Percentiles rank a stretch among this genome's conserved stretches.
phyloP scores from a whole-genome alignment of 2,797 vertebrate species.

The Cercopithecus petaurista region DNA sequence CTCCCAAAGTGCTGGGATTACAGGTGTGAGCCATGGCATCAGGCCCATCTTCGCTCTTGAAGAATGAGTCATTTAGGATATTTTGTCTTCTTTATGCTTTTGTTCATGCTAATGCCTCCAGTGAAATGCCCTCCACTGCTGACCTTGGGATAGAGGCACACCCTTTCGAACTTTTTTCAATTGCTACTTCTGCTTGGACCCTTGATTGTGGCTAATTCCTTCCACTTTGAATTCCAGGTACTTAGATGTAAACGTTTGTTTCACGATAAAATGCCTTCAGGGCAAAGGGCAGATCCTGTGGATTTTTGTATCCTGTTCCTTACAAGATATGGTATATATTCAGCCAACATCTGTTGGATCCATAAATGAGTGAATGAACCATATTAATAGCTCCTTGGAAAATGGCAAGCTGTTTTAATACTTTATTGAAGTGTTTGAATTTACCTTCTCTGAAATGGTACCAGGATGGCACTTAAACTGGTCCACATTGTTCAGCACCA shows the following conservation, averaged over 20 bases:
- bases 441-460: conserved; percentile 16
- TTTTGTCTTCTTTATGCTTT: conserved; percentile 11
- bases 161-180: neutral
- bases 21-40: too few species aligned
- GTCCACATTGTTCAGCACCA: conserved; percentile 20
- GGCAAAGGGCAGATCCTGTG: neutral
- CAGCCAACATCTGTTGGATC: neutral
- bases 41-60: neutral
- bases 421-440: conserved; percentile 11
- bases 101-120: neutral
- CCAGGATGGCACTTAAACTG: conserved; percentile 32
- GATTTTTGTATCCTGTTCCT: neutral
- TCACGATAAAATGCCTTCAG: neutral
- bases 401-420: conserved; percentile 7
- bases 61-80: neutral
- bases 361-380: neutral
- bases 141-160: neutral
- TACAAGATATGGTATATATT: neutral
- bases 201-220: neutral
- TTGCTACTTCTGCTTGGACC: neutral
- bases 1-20: too few species aligned
- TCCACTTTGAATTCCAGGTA: neutral
- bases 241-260: neutral
- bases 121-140: neutral
- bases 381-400: conserved; percentile 28